Evolutionary conservation across 2,113 vertebrate genomes (phyloP).

Genomic region (Brachypodius melanocephalos): DNA sequence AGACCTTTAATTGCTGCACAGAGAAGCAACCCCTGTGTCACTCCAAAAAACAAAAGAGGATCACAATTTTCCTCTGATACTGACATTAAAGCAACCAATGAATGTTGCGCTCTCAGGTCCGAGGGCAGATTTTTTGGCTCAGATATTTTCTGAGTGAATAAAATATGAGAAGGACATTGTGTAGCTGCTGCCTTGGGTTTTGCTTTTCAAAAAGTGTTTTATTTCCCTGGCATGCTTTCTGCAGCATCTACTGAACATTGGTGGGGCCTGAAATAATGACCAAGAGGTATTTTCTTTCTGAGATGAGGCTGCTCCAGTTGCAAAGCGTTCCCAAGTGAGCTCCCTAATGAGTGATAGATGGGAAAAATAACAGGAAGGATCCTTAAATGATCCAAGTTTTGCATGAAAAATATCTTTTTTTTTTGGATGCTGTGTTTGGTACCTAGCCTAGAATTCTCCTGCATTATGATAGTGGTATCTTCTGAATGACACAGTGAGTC

Average conservation of each 20-base stretch:
- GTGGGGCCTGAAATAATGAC: conserved; percentile 11
- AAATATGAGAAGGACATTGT: conserved; percentile 23
- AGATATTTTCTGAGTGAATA: neutral
- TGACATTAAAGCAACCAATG: neutral
- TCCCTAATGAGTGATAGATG: conserved; percentile 52
- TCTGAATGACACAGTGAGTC: conserved; percentile 51
- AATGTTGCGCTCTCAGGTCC: neutral
- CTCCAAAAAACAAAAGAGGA: neutral
- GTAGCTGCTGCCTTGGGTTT: conserved; percentile 35
- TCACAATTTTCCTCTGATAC: conserved; percentile 36
- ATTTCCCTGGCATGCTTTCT: conserved; percentile 46
- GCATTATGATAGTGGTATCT: conserved; percentile 56
- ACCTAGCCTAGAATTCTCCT: conserved; percentile 58
- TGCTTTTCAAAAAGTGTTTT: conserved; percentile 35
- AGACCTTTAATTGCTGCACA: conserved; percentile 15
- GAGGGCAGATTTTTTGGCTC: conserved; percentile 47
- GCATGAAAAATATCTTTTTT: conserved; percentile 16
- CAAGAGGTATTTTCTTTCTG: conserved; percentile 29
- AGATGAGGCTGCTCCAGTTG: conserved; percentile 35
- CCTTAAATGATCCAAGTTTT: conserved; percentile 39
- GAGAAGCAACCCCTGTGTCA: conserved; percentile 8
- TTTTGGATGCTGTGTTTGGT: conserved; percentile 59
- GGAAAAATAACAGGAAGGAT: conserved; percentile 54
- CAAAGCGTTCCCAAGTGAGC: conserved; percentile 29
- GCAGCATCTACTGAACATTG: neutral